Conservation (phyloP, 2,797 vertebrate genomes). For the Thripadectes ignobilis region DNA sequence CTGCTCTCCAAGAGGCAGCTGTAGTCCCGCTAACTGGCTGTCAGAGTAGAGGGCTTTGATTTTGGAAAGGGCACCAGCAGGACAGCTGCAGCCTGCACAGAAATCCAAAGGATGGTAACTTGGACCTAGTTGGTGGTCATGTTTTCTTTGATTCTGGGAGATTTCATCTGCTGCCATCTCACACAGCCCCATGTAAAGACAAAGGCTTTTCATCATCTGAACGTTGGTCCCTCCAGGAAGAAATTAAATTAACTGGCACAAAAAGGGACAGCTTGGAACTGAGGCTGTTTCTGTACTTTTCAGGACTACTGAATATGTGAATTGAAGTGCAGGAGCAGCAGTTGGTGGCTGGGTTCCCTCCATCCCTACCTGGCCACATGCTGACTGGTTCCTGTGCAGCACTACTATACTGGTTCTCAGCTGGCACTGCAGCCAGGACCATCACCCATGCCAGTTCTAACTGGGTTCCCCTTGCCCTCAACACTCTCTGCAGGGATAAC, state of each 20-base stretch:
- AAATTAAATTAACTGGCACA: slow-evolving; percentile 68
- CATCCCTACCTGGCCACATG: not conserved
- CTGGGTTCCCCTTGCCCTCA: not conserved
- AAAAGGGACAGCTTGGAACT: slow-evolving; percentile 58
- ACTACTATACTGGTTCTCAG: not conserved
- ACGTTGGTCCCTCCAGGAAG: slow-evolving; percentile 62
- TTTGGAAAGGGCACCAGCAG: slow-evolving; percentile 68
- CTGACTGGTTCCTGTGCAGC: not conserved
- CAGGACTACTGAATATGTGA: slow-evolving; percentile 33
- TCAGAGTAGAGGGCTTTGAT: slow-evolving; percentile 61
- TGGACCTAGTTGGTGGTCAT: slow-evolving; percentile 66
- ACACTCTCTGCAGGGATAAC: not conserved
- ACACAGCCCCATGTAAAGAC: slow-evolving; percentile 66
- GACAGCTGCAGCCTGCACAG: slow-evolving; percentile 53
- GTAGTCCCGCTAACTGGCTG: slow-evolving; percentile 58
- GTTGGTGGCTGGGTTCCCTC: slow-evolving; percentile 9
- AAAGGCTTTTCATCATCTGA: slow-evolving; percentile 74
- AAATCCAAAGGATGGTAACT: slow-evolving; percentile 67
- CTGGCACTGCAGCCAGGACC: not conserved
- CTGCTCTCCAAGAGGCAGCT: slow-evolving; percentile 54
- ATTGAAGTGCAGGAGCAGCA: slow-evolving; percentile 38
- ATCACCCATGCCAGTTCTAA: not conserved
- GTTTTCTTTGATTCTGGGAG: slow-evolving; percentile 69
- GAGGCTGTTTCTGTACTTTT: slow-evolving; percentile 43
- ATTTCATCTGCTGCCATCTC: slow-evolving; percentile 67